These are phyloP conservation scores for Aphodius sticticus DNA, from an alignment of 2,888 invertebrate species.

Conservation along the genomic window DNA sequence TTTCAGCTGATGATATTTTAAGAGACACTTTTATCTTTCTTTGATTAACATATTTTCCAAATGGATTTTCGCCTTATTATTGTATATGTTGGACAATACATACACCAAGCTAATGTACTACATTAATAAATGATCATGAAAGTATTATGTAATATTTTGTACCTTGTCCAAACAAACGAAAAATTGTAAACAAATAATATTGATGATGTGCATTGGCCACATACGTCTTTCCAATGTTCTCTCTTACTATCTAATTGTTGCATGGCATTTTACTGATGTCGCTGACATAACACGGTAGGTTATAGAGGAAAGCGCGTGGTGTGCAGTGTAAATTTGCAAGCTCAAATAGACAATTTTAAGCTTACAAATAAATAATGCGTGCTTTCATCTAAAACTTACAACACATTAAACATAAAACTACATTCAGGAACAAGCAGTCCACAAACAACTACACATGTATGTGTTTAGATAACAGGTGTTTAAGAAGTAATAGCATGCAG, in stretches of 20 bases:
- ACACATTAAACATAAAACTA: not conserved
- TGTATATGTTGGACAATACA: not conserved
- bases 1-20: no score
- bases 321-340: not conserved
- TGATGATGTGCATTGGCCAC: not conserved
- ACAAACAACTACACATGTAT: not conserved
- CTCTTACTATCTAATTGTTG: constrained; percentile 16
- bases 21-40: no score
- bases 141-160: not conserved
- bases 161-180: not conserved
- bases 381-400: constrained; percentile 7
- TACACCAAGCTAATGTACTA: not conserved
- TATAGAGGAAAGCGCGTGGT: not conserved
- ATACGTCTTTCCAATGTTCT: not conserved
- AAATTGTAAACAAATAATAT: not conserved
- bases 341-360: not conserved
- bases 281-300: constrained; percentile 5
- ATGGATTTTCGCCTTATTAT: not conserved
- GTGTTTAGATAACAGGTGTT: constrained; percentile 18
- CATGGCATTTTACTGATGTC: constrained; percentile 20
- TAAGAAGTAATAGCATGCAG: not conserved
- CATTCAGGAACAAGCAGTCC: not conserved
- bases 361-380: not conserved
- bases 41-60: not conserved
- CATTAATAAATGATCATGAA: not conserved